Conservation (phyloP, 2,888 invertebrate genomes). For the Cerastis leucographa region DNA sequence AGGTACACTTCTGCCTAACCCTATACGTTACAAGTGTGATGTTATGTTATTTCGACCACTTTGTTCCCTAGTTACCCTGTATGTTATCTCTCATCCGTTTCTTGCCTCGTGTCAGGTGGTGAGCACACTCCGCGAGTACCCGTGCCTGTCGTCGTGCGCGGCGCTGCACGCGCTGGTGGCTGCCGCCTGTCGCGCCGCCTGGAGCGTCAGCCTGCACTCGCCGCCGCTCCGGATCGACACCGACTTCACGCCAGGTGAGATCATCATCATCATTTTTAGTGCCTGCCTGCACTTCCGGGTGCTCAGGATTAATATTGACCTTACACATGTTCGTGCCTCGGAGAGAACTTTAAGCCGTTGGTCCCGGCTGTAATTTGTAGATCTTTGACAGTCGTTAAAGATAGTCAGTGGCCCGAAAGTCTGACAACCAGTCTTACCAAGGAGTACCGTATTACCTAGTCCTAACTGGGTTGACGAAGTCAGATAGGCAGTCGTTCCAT, state of each 20-base stretch:
- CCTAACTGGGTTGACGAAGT: no score
- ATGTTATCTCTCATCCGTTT: not conserved
- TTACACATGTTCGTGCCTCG: not conserved
- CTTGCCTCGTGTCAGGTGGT: slow-evolving; percentile 91
- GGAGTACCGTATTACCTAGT: no score
- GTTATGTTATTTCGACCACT: no score
- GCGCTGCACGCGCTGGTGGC: slow-evolving; percentile 95
- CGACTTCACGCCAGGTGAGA: slow-evolving; percentile 92
- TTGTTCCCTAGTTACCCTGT: no score
- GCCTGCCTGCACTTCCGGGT: not conserved
- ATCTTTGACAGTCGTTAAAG: no score
- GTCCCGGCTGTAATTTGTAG: no score
- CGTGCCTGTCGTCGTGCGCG: slow-evolving; percentile 95
- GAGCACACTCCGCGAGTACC: slow-evolving; percentile 98
- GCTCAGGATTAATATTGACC: not conserved
- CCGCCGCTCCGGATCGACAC: slow-evolving; percentile 92
- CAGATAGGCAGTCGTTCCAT: no score
- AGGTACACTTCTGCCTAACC: no score
- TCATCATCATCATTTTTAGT: not conserved
- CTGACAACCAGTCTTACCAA: no score
- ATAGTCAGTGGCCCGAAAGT: no score
- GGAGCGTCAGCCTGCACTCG: slow-evolving; percentile 95
- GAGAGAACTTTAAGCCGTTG: no score
- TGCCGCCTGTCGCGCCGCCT: slow-evolving; percentile 96
- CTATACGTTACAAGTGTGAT: no score